Base-by-base conservation (phyloP, 2,113 vertebrate species). In the Cololabis saira region DNA sequence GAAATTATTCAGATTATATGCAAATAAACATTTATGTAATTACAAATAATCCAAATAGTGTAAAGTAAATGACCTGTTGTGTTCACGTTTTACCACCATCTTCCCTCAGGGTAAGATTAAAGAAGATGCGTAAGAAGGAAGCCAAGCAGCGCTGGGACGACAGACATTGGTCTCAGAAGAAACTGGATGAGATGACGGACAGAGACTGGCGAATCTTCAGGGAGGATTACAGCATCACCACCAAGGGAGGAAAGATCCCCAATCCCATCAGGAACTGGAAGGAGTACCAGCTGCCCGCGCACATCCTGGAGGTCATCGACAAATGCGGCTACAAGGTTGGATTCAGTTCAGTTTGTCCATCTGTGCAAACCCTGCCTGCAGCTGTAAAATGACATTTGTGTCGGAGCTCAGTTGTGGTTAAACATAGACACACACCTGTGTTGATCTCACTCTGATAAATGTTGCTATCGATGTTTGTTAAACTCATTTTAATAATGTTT, bases 231-330 rank as follows among this genome's bases (percentile, higher is more conserved):
- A 99, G 96, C 91, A 99, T 99, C 88, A 99, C 98, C 80, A 99
- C 98, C 76, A 99, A 99, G 80, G 98, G 98, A 19, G 97, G 98
- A 77, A 99, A 98, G 88, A 99, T 99, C 66, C 98, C 98, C 0
- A 99, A 99, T 71, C 98, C 98, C 76, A 98, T 99, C 89, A 95
- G 98, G 64, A 98, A 96, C 92, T 99, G 98, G 98, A 98, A 99
- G 82, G 98, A 99, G 68, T 99, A 97, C 24, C 88, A 89, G 0
- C 87, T 99, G 79, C 98, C 98, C 0, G 95, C 94, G 0, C 98
- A 99, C 86, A 99, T 99, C 86, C 82, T 98, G 90, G 97, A 99
- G 82, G 98, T 99, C 91, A 99, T 99, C 19, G 97, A 99, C 88
- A 96, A 97, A 76, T 99, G 98, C 0, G 98, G 98, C 74, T 99